Evolutionary conservation across 2,113 vertebrate species (phyloP).

Genomic region (Sylvilagus bachmani): DNA sequence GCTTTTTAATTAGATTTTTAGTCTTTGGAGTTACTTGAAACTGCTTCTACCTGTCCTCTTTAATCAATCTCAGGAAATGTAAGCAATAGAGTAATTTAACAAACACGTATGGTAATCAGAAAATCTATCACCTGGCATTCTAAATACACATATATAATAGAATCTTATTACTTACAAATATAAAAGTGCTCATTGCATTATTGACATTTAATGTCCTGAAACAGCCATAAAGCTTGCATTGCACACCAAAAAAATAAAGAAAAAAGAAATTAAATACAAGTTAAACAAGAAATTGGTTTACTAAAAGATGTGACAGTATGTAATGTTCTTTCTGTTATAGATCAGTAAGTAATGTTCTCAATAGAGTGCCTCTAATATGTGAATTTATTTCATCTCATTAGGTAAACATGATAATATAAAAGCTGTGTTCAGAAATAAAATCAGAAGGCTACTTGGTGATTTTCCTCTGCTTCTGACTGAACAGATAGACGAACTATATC

Average conservation of each 20-base stretch:
- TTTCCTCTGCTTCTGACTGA: conserved; percentile 19
- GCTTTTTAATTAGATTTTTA: neutral
- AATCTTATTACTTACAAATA: neutral
- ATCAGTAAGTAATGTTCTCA: neutral
- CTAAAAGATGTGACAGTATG: neutral
- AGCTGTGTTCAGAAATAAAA: neutral
- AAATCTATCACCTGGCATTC: neutral
- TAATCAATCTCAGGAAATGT: neutral
- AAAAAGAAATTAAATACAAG: neutral
- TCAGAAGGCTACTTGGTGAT: neutral
- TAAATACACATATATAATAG: neutral
- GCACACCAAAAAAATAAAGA: too few species aligned
- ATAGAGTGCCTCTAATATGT: neutral
- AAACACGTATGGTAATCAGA: neutral
- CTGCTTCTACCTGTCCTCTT: neutral
- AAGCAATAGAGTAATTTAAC: neutral
- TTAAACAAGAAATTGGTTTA: neutral
- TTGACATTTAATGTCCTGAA: neutral
- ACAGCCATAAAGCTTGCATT: neutral
- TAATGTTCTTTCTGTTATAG: neutral
- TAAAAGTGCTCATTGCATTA: neutral
- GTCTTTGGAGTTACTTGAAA: conserved; percentile 31
- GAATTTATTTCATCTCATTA: neutral
- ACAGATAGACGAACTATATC: neutral
- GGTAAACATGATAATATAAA: neutral